Conservation (phyloP, 2,888 invertebrate species). For the Drosophila tripunctata region DNA sequence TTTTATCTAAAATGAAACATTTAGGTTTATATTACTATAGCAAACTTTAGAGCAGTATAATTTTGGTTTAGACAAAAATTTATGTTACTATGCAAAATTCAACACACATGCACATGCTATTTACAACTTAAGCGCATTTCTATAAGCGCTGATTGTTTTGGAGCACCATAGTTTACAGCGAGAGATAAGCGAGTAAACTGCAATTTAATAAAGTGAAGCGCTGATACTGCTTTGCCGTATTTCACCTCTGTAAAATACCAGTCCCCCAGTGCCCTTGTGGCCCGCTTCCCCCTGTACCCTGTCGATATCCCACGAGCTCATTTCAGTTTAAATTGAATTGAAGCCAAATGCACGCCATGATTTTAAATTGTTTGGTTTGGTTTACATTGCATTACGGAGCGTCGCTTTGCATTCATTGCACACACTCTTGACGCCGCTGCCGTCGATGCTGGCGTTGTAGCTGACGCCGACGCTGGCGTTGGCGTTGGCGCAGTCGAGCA, state of each 20-base stretch:
- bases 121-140: not conserved
- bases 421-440: constrained; percentile 31
- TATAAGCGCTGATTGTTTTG: not conserved
- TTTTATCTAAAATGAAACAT: too few species aligned
- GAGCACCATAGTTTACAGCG: constrained; percentile 18
- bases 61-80: not conserved
- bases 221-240: constrained; percentile 9
- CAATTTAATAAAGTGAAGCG: constrained; percentile 51
- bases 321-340: constrained; percentile 77
- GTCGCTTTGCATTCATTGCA: constrained; percentile 28
- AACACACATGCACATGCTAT: not conserved
- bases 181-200: constrained; percentile 12
- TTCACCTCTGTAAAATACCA: constrained; percentile 26
- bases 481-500: constrained; percentile 60
- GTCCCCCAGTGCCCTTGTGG: not conserved
- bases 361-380: constrained; percentile 80
- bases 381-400: constrained; percentile 77
- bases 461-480: constrained; percentile 17
- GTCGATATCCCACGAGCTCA: constrained; percentile 53
- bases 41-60: not conserved
- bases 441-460: constrained; percentile 14
- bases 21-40: too few species aligned
- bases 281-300: not conserved
- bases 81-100: too few species aligned
- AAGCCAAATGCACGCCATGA: constrained; percentile 77